These are phyloP conservation scores for Delichon dasypus DNA, from an alignment of 2,797 vertebrate species.

Conservation along the genomic window DNA sequence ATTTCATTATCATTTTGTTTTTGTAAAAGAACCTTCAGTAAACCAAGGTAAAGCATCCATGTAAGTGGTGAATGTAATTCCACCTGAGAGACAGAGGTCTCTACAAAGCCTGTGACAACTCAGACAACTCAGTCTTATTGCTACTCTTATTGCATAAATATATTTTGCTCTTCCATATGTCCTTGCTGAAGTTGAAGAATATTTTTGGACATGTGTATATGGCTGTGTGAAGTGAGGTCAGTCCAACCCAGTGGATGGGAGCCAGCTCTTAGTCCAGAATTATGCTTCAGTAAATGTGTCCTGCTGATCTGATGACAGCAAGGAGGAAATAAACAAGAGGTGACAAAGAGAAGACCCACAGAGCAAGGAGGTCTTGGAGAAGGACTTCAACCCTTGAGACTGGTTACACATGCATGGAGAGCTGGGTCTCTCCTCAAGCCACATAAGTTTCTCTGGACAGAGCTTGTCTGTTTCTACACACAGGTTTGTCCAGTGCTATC, in stretches of 20 bases:
- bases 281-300: background rate
- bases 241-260: background rate
- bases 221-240: background rate
- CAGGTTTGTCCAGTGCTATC: background rate
- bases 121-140: background rate
- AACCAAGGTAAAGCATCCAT: background rate
- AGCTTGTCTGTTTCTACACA: background rate
- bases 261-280: slow-evolving; percentile 29
- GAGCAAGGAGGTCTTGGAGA: slow-evolving; percentile 5
- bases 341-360: slow-evolving; percentile 48
- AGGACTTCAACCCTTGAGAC: background rate
- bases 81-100: background rate
- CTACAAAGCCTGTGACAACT: background rate
- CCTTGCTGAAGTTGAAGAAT: background rate
- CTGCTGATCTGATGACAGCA: slow-evolving; percentile 60
- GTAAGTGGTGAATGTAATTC: background rate
- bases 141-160: background rate
- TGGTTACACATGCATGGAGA: background rate
- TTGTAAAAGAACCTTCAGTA: background rate
- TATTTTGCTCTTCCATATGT: background rate
- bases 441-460: background rate
- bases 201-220: slow-evolving; percentile 1
- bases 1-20: slow-evolving; percentile 9
- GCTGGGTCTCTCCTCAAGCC: background rate
- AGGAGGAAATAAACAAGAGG: slow-evolving; percentile 51